Percentiles rank a stretch among this genome's conserved stretches.
Conservation (phyloP, 2,113 vertebrate species). For the Orthochromis malagaraziensis region DNA sequence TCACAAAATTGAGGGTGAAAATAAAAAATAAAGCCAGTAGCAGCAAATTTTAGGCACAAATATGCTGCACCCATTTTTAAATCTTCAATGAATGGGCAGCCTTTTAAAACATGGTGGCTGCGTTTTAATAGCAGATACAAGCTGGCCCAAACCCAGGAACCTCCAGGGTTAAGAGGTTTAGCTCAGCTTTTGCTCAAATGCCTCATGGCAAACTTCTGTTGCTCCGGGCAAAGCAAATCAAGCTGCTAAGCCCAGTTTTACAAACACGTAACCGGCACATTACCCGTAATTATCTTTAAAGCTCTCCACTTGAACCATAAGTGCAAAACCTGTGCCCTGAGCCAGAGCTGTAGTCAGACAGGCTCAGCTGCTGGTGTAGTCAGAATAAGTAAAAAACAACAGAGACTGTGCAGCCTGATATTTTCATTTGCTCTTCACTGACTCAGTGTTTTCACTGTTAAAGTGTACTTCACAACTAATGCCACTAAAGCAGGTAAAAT, state of each 20-base stretch:
- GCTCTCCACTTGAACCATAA: background rate
- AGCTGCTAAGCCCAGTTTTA: background rate
- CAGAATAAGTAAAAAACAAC: background rate
- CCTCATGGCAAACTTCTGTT: background rate
- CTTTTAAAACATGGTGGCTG: background rate
- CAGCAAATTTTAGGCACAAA: background rate
- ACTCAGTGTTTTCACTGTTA: background rate
- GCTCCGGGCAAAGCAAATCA: background rate
- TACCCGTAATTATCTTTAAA: background rate
- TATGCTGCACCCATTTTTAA: background rate
- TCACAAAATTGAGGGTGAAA: background rate
- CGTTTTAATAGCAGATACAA: background rate
- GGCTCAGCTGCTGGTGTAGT: background rate
- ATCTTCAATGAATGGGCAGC: background rate
- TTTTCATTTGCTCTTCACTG: background rate
- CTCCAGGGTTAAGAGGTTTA: background rate
- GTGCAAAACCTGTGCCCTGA: background rate
- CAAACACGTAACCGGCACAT: background rate
- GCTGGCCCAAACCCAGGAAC: background rate
- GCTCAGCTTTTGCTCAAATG: background rate
- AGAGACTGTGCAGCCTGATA: background rate
- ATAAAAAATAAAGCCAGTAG: background rate
- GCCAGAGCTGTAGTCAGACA: background rate
- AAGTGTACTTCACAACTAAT: background rate
- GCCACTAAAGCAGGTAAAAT: background rate